phyloP scores from a whole-genome alignment of 1,140 invertebrate species.

The Drosophila serrata region DNA sequence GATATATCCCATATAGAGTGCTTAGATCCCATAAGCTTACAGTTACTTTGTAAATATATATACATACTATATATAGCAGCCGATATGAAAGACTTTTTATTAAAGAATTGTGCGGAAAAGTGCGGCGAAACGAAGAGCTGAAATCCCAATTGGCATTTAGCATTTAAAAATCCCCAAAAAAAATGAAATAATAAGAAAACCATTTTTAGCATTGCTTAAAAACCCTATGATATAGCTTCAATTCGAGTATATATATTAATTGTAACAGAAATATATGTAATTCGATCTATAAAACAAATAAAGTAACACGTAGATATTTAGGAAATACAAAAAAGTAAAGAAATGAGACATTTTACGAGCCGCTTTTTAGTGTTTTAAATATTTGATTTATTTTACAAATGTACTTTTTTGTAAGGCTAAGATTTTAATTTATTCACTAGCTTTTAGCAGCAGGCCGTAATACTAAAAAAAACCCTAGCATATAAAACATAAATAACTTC shows the following conservation, averaged over 20 bases:
- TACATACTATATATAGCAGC: constrained; percentile 39
- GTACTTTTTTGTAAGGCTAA: constrained; percentile 57
- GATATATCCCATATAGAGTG: constrained; percentile 36
- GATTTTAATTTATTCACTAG: constrained; percentile 80
- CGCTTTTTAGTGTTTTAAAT: constrained; percentile 68
- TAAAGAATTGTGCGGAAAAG: constrained; percentile 12
- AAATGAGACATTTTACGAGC: constrained; percentile 42
- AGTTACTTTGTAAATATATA: constrained; percentile 33
- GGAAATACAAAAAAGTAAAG: constrained; percentile 12
- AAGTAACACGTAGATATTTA: constrained; percentile 41
- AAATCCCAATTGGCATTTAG: constrained; percentile 41
- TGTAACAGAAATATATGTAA: constrained; percentile 33
- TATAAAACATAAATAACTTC: constrained; percentile 50
- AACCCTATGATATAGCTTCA: constrained; percentile 59
- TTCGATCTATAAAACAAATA: constrained; percentile 19
- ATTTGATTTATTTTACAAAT: constrained; percentile 40
- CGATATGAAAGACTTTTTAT: constrained; percentile 69
- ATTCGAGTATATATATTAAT: constrained; percentile 49
- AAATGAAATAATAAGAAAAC: constrained; percentile 7
- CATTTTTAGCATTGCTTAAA: constrained; percentile 72
- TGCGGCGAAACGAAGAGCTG: constrained; percentile 21
- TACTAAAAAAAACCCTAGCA: constrained; percentile 44
- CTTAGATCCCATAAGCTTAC: constrained; percentile 47
- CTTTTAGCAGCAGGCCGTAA: constrained; percentile 56
- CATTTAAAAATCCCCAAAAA: constrained; percentile 51